Percentiles rank a stretch among this genome's conserved stretches.
These are phyloP conservation scores for Tribolium castaneum DNA, from an alignment of 1,140 invertebrate genomes.

Conservation along the genomic window DNA sequence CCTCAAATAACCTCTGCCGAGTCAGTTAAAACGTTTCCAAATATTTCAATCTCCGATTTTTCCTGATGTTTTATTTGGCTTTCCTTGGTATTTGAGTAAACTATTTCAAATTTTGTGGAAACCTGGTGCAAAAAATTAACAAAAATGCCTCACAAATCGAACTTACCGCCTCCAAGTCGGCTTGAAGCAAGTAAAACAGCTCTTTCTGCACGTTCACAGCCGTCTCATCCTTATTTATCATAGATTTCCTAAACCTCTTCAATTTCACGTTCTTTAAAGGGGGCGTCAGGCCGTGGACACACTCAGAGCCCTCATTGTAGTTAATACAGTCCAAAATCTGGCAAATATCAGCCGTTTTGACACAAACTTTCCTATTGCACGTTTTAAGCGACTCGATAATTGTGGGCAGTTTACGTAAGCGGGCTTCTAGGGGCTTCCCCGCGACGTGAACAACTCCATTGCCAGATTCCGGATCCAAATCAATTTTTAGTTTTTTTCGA, in stretches of 20 bases:
- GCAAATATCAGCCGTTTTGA: slow-evolving; percentile 60
- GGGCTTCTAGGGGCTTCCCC: slow-evolving; percentile 48
- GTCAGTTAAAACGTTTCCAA: neutral
- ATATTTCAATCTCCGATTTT: neutral
- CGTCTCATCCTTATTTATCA: slow-evolving; percentile 54
- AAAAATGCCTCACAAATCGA: neutral
- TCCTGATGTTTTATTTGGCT: neutral
- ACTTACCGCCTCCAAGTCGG: slow-evolving; percentile 59
- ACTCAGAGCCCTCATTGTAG: slow-evolving; percentile 41
- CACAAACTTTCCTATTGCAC: slow-evolving; percentile 52
- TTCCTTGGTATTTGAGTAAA: slow-evolving; percentile 41
- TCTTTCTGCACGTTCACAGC: slow-evolving; percentile 58
- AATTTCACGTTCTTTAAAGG: slow-evolving; percentile 60
- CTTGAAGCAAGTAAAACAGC: slow-evolving; percentile 57
- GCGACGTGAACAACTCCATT: slow-evolving; percentile 49
- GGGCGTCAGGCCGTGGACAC: slow-evolving; percentile 55
- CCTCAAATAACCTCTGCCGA: neutral
- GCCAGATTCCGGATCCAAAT: slow-evolving; percentile 48
- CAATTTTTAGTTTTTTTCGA: slow-evolving; percentile 49
- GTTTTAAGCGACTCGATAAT: slow-evolving; percentile 60
- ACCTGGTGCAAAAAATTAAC: slow-evolving; percentile 31
- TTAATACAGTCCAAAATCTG: slow-evolving; percentile 56
- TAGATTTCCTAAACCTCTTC: slow-evolving; percentile 58
- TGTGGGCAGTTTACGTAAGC: slow-evolving; percentile 58
- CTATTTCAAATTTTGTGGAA: slow-evolving; percentile 51